Evolutionary conservation across 2,113 vertebrate species (phyloP).

Genomic region (Aythya baeri): DNA sequence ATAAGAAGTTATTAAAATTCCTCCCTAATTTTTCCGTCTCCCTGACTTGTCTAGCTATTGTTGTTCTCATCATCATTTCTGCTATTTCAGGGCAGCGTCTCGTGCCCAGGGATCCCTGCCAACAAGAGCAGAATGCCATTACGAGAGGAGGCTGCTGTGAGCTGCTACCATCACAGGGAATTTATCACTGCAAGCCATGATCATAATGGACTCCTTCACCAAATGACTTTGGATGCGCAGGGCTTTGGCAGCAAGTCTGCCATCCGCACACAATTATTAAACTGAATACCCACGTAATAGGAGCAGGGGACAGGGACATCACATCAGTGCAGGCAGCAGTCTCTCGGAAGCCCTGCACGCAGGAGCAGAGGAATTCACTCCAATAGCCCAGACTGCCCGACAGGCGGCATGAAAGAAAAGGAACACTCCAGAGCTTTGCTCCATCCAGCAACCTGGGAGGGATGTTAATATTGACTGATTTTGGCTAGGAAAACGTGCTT

Average conservation of each 20-base stretch:
- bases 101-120: constrained; percentile 79
- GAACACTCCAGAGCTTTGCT: neutral
- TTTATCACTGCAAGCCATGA: constrained; percentile 86
- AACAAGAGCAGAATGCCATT: constrained; percentile 94
- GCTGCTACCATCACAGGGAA: constrained; percentile 85
- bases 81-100: constrained; percentile 27
- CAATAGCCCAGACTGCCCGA: constrained; percentile 56
- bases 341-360: constrained; percentile 12
- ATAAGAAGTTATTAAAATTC: neutral
- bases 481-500: neutral
- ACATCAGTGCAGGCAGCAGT: neutral
- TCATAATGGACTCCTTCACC: constrained; percentile 88
- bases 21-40: neutral
- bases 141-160: constrained; percentile 82
- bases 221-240: constrained; percentile 88
- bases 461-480: neutral
- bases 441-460: neutral
- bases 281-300: constrained; percentile 34
- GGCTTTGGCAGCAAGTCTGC: constrained; percentile 75
- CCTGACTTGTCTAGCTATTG: neutral
- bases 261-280: constrained; percentile 72
- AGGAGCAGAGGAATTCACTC: constrained; percentile 36
- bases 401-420: neutral
- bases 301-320: constrained; percentile 40
- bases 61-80: constrained; percentile 26